Percentiles rank a stretch among this genome's conserved stretches.
These are phyloP conservation scores for Trichechus manatus DNA, from an alignment of 2,113 vertebrate species.

Conservation along the genomic window DNA sequence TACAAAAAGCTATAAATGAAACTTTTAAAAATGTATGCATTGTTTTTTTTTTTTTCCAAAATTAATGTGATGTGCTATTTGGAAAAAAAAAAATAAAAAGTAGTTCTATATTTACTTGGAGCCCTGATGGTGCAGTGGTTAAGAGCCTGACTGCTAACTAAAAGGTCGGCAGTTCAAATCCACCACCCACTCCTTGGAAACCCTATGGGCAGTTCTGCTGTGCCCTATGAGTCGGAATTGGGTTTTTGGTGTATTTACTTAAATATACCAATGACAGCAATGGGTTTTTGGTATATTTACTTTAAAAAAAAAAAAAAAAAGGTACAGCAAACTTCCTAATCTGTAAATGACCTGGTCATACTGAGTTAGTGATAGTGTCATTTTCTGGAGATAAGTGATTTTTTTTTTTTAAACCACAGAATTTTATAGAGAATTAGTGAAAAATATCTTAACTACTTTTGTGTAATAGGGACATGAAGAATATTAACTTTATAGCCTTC, in stretches of 20 bases:
- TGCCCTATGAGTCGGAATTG: too few relatives aligned
- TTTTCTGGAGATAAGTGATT: not conserved
- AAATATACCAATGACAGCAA: too few relatives aligned
- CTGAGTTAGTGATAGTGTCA: not conserved
- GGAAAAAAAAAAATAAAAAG: not conserved
- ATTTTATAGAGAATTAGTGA: not conserved
- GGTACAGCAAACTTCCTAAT: not conserved
- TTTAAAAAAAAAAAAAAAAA: not conserved
- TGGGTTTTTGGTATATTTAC: not conserved
- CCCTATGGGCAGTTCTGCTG: too few relatives aligned
- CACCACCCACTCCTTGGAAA: too few relatives aligned
- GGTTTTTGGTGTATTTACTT: not conserved
- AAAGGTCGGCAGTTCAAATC: too few relatives aligned
- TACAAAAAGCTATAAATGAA: not conserved
- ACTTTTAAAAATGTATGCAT: not conserved
- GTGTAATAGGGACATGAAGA: slow-evolving; percentile 21
- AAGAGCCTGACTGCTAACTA: too few relatives aligned
- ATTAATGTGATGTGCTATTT: not conserved
- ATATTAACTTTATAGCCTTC: slow-evolving; percentile 6
- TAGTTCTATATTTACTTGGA: not conserved
- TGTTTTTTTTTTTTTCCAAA: not conserved
- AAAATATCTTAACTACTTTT: slow-evolving; percentile 6
- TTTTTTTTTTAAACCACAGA: not conserved
- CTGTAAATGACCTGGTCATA: not conserved
- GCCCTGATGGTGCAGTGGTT: too few relatives aligned